A percentile compares a stretch with the other conserved stretches of the same genome.
Conservation (phyloP, 2,888 invertebrate genomes). For the Eucriotettix oculatus region DNA sequence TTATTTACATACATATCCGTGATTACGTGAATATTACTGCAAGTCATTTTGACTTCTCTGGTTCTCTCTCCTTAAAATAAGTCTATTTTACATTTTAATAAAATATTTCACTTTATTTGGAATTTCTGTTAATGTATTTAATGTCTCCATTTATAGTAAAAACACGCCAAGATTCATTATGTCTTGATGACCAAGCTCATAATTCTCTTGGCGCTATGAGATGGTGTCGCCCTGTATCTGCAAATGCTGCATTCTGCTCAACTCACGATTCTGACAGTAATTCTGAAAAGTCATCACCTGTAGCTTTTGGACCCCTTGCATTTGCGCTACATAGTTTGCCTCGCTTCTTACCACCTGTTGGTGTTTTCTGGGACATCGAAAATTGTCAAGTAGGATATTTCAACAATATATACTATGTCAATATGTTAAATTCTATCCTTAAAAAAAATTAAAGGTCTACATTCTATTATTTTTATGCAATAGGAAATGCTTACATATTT, state of each 20-base stretch:
- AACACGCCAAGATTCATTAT: neutral
- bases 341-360: slow-evolving; percentile 43
- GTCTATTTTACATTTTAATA: too few species aligned
- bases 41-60: too few species aligned
- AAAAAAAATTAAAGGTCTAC: neutral
- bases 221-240: neutral
- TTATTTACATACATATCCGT: too few species aligned
- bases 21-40: too few species aligned
- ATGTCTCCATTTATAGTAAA: neutral
- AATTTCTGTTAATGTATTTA: too few species aligned
- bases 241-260: neutral
- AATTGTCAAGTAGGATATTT: slow-evolving; percentile 51
- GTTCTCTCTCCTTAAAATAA: too few species aligned
- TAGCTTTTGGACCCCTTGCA: neutral
- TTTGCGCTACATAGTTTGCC: slow-evolving; percentile 1
- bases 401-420: too few species aligned
- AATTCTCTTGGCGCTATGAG: neutral
- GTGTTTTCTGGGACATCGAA: slow-evolving; percentile 88
- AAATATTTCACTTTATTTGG: too few species aligned
- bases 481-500: too few species aligned
- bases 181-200: neutral
- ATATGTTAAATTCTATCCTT: neutral
- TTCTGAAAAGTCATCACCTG: neutral
- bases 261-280: neutral
- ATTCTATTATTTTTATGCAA: neutral